Base-by-base conservation (phyloP, 2,888 invertebrate genomes). In the Phoronis australis region DNA sequence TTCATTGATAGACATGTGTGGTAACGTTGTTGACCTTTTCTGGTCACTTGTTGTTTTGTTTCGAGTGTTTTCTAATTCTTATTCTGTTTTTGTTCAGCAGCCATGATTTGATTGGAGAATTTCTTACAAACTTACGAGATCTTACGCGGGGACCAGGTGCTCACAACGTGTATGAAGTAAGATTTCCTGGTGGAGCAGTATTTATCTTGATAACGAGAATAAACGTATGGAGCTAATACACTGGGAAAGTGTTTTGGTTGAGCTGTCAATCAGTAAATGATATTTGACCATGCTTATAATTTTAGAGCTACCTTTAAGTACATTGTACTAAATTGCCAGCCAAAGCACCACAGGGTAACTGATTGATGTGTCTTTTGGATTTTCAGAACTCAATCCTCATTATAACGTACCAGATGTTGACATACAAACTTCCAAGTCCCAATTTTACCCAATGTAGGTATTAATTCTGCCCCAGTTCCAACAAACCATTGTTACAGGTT, bases 91-190 rank as follows among this genome's bases (percentile, higher is more conserved):
- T 47, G 31, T 2, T 44, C 47, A 26, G 47, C 55, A 73, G 71
- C 25, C 64, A 67, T 64, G 80, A 80, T 52, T 66, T 79, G 21
- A 81, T 81, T 56, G 81, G 81, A 22, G 73, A 77, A 45, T 79
- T 77, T 55, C 69, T 68, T 31, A 78, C 79, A 4, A 80, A 78
- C 42, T 56, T 81, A 25, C 67, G 75, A 50, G 73, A 80, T 48
- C 65, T 82, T 26, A 58, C 68, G 1, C 60, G 66, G 54, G 77
- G 73, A 1, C 66, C 72, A 37, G 65, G 71, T 25, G 51, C 65
- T 3, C 52, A 56, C 22, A 78, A 74, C 51, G 56, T 56, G 24
- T 79, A 73, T 60, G 70, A 71, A 59, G 69, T 76, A 39, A 24
- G 15, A 23, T 6, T 15, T 5, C 5, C 45, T n/a, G 18, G 6